Evolutionary conservation across 2,888 invertebrate genomes (phyloP), one percentile per base, ranked within the genome.

Genomic region (Dinocampus coccinellae): DNA sequence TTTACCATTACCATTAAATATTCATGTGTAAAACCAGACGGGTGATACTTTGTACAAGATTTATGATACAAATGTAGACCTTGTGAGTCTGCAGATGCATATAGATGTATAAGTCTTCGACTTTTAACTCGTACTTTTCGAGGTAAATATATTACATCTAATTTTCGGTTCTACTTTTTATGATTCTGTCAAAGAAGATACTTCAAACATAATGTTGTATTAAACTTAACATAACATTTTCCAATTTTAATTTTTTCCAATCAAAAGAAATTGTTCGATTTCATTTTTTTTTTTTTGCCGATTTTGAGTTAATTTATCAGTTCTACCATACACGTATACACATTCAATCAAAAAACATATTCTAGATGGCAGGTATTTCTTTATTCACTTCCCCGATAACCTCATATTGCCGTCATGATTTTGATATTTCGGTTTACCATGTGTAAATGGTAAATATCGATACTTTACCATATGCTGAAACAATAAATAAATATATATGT

Each of bases 401-500:
- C 83, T 84, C 74, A 83, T 78, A 66, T 85, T 83, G 73, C 89
- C 88, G 81, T 90, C 90, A 79, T 90, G 90, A 73, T 91, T 92
- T 89, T 95, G 94, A 90, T 98, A 98, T 88, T 94, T 94, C 84
- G 98, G 97, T 91, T 99, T 99, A 84, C 98, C 97, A 88, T 97
- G 95, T 68, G 98, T 98, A 89, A 99, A 99, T 74, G 99, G 99
- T 88, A 99, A 90, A 90, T 99, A 99, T 89, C 96, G 94, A 89
- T 99, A 99, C 90, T 97, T 98, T 87, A 99, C 95, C 99, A 99
- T 99, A 91, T 99, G 99, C 97, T 98, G 91, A 76, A 93, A 91
- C 82, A n/a, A n/a, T n/a, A n/a, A n/a, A n/a, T n/a, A n/a, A n/a
- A 83, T 79, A 81, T 86, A 63, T 16, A 83, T 47, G 10, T 34